Percentiles rank a stretch among this genome's conserved stretches.
These are phyloP conservation scores for Drepana arcuata DNA, from an alignment of 1,140 invertebrate species.

Conservation along the genomic window DNA sequence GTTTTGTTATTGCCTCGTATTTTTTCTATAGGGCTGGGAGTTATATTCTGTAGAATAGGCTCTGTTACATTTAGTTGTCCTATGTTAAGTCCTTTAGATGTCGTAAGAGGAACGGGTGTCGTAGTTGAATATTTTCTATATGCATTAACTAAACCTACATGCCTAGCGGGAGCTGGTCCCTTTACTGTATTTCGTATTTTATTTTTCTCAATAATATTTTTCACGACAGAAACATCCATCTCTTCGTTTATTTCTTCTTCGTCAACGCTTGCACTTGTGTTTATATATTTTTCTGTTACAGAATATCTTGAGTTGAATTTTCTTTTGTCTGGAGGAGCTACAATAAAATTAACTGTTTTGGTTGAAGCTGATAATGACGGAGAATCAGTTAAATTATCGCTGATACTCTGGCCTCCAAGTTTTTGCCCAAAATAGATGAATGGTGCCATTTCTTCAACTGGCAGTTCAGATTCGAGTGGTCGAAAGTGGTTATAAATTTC, in stretches of 20 bases:
- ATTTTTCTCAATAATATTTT: constrained; percentile 70
- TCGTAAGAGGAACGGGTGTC: constrained; percentile 35
- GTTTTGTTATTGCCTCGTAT: constrained; percentile 21
- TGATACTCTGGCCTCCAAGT: constrained; percentile 58
- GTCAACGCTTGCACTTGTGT: constrained; percentile 46
- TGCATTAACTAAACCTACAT: constrained; percentile 59
- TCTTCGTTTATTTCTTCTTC: constrained; percentile 71
- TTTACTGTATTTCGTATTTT: constrained; percentile 67
- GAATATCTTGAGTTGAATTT: constrained; percentile 68
- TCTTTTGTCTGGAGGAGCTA: constrained; percentile 66
- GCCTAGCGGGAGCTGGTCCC: constrained; percentile 56
- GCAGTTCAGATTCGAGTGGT: constrained; percentile 75
- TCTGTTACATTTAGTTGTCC: constrained; percentile 41
- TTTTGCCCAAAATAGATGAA: constrained; percentile 82
- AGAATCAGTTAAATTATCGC: constrained; percentile 58
- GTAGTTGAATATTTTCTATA: constrained; percentile 60
- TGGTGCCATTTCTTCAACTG: constrained; percentile 78
- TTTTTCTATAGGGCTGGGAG: constrained; percentile 26
- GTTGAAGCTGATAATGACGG: constrained; percentile 66
- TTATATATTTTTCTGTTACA: constrained; percentile 63
- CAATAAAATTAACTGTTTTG: constrained; percentile 67
- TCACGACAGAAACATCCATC: constrained; percentile 70
- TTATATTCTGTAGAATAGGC: constrained; percentile 31
- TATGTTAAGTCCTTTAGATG: constrained; percentile 30
- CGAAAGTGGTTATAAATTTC: constrained; percentile 76